A percentile compares a stretch with the other conserved stretches of the same genome.
phyloP scores from a whole-genome alignment of 2,797 vertebrate genomes.

The Cynodonichthys magdalenae region DNA sequence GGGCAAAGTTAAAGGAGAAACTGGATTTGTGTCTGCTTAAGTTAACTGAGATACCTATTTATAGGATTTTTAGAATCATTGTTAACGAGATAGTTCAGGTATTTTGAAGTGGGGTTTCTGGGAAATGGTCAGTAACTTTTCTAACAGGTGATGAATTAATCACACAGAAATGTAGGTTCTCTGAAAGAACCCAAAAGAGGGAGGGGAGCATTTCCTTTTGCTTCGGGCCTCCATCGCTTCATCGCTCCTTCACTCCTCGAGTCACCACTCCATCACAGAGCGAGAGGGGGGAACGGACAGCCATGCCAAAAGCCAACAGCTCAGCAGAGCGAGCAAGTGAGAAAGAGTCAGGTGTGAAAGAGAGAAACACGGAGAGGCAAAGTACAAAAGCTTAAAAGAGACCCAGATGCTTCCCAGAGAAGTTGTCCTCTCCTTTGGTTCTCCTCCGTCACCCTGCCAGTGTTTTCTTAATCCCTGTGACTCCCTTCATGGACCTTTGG shows the following conservation, averaged over 20 bases:
- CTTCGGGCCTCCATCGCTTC: conserved; percentile 63
- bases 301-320: conserved; percentile 64
- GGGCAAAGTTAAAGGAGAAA: conserved; percentile 19
- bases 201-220: conserved; percentile 21
- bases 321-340: conserved; percentile 65
- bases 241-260: conserved; percentile 60
- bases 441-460: conserved; percentile 62
- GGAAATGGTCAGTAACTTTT: conserved; percentile 14
- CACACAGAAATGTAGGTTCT: conserved; percentile 25
- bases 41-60: no score
- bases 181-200: conserved; percentile 26
- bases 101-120: no score
- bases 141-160: conserved; percentile 36
- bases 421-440: conserved; percentile 54
- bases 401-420: conserved; percentile 35
- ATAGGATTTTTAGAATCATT: no score
- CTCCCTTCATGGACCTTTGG: conserved; percentile 69
- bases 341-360: conserved; percentile 47
- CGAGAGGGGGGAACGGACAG: conserved; percentile 77
- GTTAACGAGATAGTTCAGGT: no score
- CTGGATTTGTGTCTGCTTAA: not conserved
- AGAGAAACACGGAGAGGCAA: conserved; percentile 36
- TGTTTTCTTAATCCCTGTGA: conserved; percentile 61
- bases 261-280: conserved; percentile 74
- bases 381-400: conserved; percentile 53